Evolutionary conservation across 2,797 vertebrate genomes (phyloP), one percentile per base, ranked within the genome.

Genomic region (Chiroxiphia lanceolata): DNA sequence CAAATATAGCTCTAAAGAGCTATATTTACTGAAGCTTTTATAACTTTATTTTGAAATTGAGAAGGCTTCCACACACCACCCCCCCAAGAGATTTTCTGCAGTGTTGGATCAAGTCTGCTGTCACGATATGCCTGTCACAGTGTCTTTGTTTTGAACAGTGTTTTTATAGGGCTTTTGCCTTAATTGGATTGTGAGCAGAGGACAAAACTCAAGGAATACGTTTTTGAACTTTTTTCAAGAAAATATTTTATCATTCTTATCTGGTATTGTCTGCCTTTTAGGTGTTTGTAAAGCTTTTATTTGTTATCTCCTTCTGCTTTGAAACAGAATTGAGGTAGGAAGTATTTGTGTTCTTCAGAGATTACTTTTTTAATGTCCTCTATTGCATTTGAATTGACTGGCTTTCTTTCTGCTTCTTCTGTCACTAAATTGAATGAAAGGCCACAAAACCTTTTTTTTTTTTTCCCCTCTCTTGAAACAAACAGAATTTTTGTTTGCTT

Each of bases 1-100:
- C 87, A 93, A 92, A 64, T 90, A 67, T 19, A 89, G 29, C 40
- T 67, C 26, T 68, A 15, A 74, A 89, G 44, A 71, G 45, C 47
- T 89, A 51, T 72, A 45, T 94, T 91, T 87, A 59, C 40, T 93
- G 59, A 68, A 68, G 54, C 54, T 79, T 91, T 81, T 68, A 9
- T 26, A 78, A 53, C 10, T 79, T 76, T 2, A 47, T 90, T 95
- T 69, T 69, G 18, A 40, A 70, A 56, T 25, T 31, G 59, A 44
- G 27, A 87, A 63, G 16, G 19, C 68, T 67, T 16, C 21, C 13
- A 65, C 45, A 54, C 18, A 22, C 8, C 3, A 4, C 16, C 7
- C 7, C 7, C 11, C 7, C 4, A 34, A 59, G 54, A 45, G 40
- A 47, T 44, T 79, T 63, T 69, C 48, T 53, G 26, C n/a, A 50